Evolutionary conservation across 2,113 vertebrate species (phyloP), one percentile per base, ranked within the genome.

Genomic region (Girardinichthys multiradiatus): DNA sequence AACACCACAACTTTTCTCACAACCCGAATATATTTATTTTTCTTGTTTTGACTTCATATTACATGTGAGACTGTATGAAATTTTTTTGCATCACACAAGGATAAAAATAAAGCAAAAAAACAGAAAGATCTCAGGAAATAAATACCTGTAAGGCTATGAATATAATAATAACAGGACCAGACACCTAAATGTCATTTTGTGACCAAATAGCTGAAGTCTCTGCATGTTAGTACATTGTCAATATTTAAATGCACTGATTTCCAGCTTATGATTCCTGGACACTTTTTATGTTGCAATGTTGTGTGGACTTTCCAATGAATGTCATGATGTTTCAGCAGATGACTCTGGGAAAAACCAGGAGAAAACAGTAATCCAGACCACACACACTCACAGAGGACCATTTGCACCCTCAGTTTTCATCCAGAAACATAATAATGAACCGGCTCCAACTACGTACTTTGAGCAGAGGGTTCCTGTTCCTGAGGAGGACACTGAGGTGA

Each of bases 381-480:
- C 85, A 28, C 57, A 90, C 74, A 86, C 84, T 0, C 85, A 91
- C 63, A 42, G 58, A 70, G 70, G 33, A 14, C 28, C 2, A 0
- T 4, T 37, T 2, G 69, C 84, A 0, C 48, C 48, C 24, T 74
- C 81, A 0, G 74, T 76, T 30, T 89, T 86, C 74, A 62, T 64
- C 6, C 84, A 86, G 15, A 76, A 68, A 26, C 58, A 66, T 2
- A 59, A 64, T 1, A 5, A 84, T 48, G 86, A 90, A 0, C 89
- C 89, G 0, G 92, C 94, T 17, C 75, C 85, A 0, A 96, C 93
- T 82, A 98, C 96, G 6, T 98, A 98, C 90, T 98, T 98, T 4
- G 94, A 98, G 67, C 96, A 96, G 85, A 99, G 96, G 79, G 94
- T 99, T 39, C 73, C 92, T 0, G 95, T 99, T 80, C 97, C 97